Base-by-base conservation (phyloP, 2,113 vertebrate genomes). In the Probosciger aterrimus region DNA sequence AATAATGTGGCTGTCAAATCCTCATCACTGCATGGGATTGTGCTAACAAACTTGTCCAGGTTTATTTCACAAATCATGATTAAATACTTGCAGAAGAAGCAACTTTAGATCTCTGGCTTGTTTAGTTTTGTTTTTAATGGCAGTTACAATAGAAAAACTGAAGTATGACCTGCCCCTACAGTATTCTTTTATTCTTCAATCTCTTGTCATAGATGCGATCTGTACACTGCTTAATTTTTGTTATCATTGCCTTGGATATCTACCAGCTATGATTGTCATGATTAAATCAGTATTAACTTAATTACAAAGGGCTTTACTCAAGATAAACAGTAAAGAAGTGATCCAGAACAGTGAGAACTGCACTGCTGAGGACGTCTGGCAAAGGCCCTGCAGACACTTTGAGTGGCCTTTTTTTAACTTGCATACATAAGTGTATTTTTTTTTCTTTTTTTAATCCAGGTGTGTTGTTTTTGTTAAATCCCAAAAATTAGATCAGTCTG, bases 281-380 rank as follows among this genome's bases (percentile, higher is more conserved):
- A 96, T 94, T 97, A 89, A 96, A 96, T 97, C 96, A 97, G 84
- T 82, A 97, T 92, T 97, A 85, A 96, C 92, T 81, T 96, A 94
- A 97, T 97, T 96, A 96, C 85, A 91, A 77, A 94, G 70, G 57
- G n/a, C 82, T 96, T 94, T 95, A 80, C 85, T 92, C 71, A 95
- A 95, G 95, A 96, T 89, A 95, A 97, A 80, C 46, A 65, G 74
- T 65, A 88, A 93, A 93, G 74, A 92, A 93, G 41, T 83, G 92
- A 88, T 83, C 90, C 90, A 92, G 70, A 95, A 65, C 88, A 94
- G 96, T 88, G 91, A 94, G 77, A 96, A 93, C 65, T 90, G 60
- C 82, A 81, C 57, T 94, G 85, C 53, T 95, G 89, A 92, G 93
- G 70, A 70, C 0, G 20, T 95, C 93, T 95, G 81, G 79, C 86